phyloP scores from a whole-genome alignment of 1,140 invertebrate species.

The Micrasema minimum region DNA sequence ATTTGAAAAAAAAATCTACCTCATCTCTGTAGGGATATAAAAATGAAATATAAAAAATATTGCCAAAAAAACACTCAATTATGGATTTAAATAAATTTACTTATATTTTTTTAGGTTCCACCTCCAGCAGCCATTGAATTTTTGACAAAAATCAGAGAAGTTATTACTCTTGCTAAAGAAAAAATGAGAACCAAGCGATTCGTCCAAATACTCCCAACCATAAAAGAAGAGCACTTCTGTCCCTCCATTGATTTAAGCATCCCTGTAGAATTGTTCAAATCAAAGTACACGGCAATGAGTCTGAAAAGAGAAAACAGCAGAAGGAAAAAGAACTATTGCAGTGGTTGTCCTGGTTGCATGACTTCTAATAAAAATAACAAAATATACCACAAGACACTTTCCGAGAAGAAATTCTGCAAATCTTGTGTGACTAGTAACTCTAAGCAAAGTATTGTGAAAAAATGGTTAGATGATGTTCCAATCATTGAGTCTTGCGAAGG shows the following conservation, averaged over 20 bases:
- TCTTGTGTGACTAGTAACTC: slow-evolving; percentile 68
- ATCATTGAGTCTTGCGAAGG: slow-evolving; percentile 54
- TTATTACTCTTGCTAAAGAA: slow-evolving; percentile 86
- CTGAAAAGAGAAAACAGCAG: slow-evolving; percentile 70
- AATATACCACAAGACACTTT: slow-evolving; percentile 54
- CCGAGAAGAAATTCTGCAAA: slow-evolving; percentile 64
- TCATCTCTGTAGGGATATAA: no score
- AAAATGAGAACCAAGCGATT: slow-evolving; percentile 88
- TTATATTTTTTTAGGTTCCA: slow-evolving; percentile 76
- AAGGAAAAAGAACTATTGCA: slow-evolving; percentile 63
- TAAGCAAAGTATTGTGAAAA: slow-evolving; percentile 66
- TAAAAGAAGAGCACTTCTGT: slow-evolving; percentile 79
- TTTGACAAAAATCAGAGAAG: slow-evolving; percentile 85
- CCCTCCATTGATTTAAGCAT: slow-evolving; percentile 55
- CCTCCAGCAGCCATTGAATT: slow-evolving; percentile 89
- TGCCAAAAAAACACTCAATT: no score
- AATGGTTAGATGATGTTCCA: slow-evolving; percentile 82
- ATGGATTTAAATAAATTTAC: no score
- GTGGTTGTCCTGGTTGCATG: slow-evolving; percentile 74
- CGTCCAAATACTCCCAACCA: slow-evolving; percentile 80
- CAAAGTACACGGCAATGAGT: slow-evolving; percentile 55
- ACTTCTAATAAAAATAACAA: slow-evolving; percentile 58
- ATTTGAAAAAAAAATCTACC: no score
- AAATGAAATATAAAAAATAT: no score
- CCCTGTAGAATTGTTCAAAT: slow-evolving; percentile 19